Evolutionary conservation across 2,888 invertebrate genomes (phyloP), one percentile per base, ranked within the genome.

Genomic region (Drepanosiphum platanoidis): DNA sequence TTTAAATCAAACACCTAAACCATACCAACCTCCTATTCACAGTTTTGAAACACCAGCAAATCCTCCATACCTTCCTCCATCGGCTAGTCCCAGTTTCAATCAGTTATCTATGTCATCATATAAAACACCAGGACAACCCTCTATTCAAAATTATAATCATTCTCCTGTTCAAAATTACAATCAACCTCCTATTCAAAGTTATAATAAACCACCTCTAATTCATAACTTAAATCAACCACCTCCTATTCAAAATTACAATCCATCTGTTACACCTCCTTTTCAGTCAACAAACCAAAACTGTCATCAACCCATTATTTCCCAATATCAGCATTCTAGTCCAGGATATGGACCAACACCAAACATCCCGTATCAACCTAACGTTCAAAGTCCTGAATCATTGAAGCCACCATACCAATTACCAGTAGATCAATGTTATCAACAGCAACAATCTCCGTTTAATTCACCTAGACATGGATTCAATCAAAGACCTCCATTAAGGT

Each of bases 171-270:
- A 36, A 36, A 61, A 18, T 64, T 68, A 34, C 22, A 70, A 80
- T 39, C 75, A 75, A 84, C 66, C 74, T 52, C 82, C 82, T 64
- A 11, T 82, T 52, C 83, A 83, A 83, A 82, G 34, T 64, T 83
- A 22, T 52, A 74, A 83, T 30, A 27, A 66, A 11, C 46, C n/a
- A 11, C 58, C 61, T 15, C 64, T 39, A 22, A 58, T 81, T 22
- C 80, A 52, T 58, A 71, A 81, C 27, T 81, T n/a, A 9, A 81
- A 58, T 22, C 70, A 81, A 7, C 80, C 70, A 7, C 70, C 70
- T 70, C 39, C 70, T 27, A 36, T 81, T 32, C 71, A 58, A 61
- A 81, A 71, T 58, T 81, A 39, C 18, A 71, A 71, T 1, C 30
- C 32, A 34, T 18, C 61, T 61, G 52, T 52, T 52, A 52, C 52